phyloP scores from a whole-genome alignment of 2,113 vertebrate genomes.

The Scatophagus argus region DNA sequence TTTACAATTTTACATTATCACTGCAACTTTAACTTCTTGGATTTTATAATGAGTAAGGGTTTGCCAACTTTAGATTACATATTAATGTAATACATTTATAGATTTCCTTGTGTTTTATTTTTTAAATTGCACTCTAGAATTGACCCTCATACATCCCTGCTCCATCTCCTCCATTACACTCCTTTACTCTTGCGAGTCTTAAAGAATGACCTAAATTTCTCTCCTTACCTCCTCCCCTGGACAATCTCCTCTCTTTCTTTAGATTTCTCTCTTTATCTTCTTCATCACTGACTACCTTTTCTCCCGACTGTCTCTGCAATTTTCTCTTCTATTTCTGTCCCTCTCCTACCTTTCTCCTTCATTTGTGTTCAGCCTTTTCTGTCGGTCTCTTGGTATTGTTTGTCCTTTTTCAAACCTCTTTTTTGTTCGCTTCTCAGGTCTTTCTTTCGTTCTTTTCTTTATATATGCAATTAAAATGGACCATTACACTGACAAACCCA shows the following conservation, averaged over 20 bases:
- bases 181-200: conserved; percentile 23
- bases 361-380: neutral
- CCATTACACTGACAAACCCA: neutral
- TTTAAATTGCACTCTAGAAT: too few species aligned
- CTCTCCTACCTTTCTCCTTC: conserved; percentile 33
- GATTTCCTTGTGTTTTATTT: too few species aligned
- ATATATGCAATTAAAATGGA: neutral
- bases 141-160: conserved; percentile 1
- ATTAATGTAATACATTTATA: too few species aligned
- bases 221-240: conserved; percentile 29
- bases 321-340: conserved; percentile 37
- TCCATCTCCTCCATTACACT: conserved; percentile 19
- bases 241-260: conserved; percentile 44
- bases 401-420: neutral
- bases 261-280: conserved; percentile 29
- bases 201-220: conserved; percentile 63
- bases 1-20: too few species aligned
- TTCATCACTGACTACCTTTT: conserved; percentile 27
- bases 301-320: conserved; percentile 15
- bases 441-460: neutral
- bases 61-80: too few species aligned
- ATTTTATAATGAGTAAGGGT: too few species aligned
- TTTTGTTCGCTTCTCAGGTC: neutral
- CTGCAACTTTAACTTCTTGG: too few species aligned
- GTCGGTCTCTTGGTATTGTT: neutral